Evolutionary conservation across 2,888 invertebrate species (phyloP), one percentile per base, ranked within the genome.

Genomic region (Harpagoxenus sublaevis): DNA sequence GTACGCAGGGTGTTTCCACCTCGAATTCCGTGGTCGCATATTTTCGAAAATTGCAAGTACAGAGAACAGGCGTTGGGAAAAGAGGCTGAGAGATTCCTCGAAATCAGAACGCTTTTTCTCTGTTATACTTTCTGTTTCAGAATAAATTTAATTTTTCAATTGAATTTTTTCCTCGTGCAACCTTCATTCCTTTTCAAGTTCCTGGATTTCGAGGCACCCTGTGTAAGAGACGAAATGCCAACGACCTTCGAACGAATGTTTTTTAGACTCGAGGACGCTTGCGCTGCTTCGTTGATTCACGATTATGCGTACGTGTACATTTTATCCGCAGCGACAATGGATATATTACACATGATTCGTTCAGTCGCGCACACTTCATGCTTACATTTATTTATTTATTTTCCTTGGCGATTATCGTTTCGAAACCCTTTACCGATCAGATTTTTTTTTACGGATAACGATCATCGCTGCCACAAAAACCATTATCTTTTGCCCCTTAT

Each of bases 281-380:
- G 53, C 51, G 77, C 78, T 78, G 68, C 78, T 78, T 78, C 66
- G 78, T 70, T 78, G 39, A 66, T 51, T 68, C 42, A 53, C 53
- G 70, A 68, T 77, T 77, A 77, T 42, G 55, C 28, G 12, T 78
- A 68, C 12, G 70, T 55, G 39, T 70, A 78, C 15, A 68, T 55
- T 78, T 78, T 28, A 78, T 78, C 78, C 70, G 70, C 78, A 78
- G 70, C 78, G 78, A 66, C 39, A 77, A 35, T 53, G 15, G 39
- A 77, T 66, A 53, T 66, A 39, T 77, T 39, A 66, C 66, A 71
- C 23, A 77, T 12, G 39, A 77, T 39, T 65, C 65, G 75, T 28
- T 77, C 51, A 42, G 23, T 75, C 45, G 31, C 12, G 51, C 42
- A 63, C 51, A 53, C 42, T 63, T 82, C 5, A 18, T 42, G n/a